A percentile compares a stretch with the other conserved stretches of the same genome.
phyloP scores from a whole-genome alignment of 2,888 invertebrate genomes.

The Stratiomys singularior region DNA sequence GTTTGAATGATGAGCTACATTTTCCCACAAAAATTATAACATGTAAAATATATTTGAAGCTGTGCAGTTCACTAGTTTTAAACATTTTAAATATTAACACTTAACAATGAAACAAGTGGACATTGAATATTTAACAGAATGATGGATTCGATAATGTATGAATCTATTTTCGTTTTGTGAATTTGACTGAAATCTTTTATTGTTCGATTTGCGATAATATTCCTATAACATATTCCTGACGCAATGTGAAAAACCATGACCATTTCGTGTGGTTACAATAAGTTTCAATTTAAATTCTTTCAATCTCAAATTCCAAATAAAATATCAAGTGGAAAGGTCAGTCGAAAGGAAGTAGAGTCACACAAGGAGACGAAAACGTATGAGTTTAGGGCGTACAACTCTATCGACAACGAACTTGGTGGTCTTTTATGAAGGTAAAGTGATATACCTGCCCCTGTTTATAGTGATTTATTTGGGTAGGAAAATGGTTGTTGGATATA shows the following conservation, averaged over 20 bases:
- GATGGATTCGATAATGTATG: conserved; percentile 26
- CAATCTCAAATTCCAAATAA: conserved; percentile 24
- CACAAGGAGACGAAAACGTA: neutral
- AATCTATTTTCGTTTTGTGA: too few relatives aligned
- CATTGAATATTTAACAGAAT: neutral
- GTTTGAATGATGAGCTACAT: neutral
- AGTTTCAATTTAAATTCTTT: neutral
- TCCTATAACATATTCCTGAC: too few relatives aligned
- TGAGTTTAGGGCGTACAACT: conserved; percentile 14
- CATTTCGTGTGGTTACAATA: too few relatives aligned
- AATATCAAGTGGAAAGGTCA: conserved; percentile 39
- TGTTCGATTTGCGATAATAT: too few relatives aligned
- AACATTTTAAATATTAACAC: neutral
- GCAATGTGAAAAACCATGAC: too few relatives aligned
- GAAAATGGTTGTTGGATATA: neutral
- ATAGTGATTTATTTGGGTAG: conserved; percentile 36
- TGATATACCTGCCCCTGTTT: conserved; percentile 37
- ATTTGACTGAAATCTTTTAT: too few relatives aligned
- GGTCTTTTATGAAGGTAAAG: conserved; percentile 37
- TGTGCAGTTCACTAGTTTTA: conserved; percentile 13
- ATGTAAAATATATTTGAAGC: neutral
- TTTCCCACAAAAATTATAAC: conserved; percentile 44
- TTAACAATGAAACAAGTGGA: conserved; percentile 36
- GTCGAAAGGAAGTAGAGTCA: conserved; percentile 29
- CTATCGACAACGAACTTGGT: conserved; percentile 38